Percentiles rank a stretch among this genome's conserved stretches.
phyloP scores from a whole-genome alignment of 2,113 vertebrate genomes.

The mouse (Mus musculus) region DNA sequence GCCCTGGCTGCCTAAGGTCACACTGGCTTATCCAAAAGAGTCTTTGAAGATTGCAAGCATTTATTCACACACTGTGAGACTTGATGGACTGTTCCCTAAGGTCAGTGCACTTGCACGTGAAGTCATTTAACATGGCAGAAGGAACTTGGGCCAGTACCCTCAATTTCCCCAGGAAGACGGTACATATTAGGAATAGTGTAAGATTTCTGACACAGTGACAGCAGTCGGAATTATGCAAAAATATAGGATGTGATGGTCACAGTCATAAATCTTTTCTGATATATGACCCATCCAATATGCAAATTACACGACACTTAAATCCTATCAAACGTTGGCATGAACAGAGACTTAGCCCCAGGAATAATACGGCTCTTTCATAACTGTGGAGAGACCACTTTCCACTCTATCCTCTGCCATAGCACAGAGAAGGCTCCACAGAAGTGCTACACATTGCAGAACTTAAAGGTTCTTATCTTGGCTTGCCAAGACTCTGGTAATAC shows the following conservation, averaged over 20 bases:
- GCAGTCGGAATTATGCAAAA: conserved; percentile 60
- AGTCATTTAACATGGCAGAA: background rate
- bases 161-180: conserved; percentile 25
- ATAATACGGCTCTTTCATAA: conserved; percentile 65
- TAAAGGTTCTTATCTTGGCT: conserved; percentile 54
- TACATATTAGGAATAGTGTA: background rate
- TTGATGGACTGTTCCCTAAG: background rate
- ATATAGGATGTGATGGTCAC: conserved; percentile 56
- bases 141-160: background rate
- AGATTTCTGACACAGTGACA: conserved; percentile 47
- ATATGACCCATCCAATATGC: conserved; percentile 62
- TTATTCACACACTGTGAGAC: background rate
- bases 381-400: conserved; percentile 51
- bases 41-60: background rate
- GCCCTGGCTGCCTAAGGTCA: background rate
- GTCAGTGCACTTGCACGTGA: background rate
- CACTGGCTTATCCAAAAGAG: background rate
- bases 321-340: conserved; percentile 64
- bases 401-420: conserved; percentile 48
- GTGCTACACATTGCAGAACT: conserved; percentile 59
- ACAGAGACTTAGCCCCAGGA: conserved; percentile 60
- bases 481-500: conserved; percentile 9
- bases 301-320: conserved; percentile 71
- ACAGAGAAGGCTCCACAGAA: conserved; percentile 40
- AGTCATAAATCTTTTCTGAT: conserved; percentile 69